Base-by-base conservation (phyloP, 2,888 invertebrate species). In the Hypomecis atomaria region DNA sequence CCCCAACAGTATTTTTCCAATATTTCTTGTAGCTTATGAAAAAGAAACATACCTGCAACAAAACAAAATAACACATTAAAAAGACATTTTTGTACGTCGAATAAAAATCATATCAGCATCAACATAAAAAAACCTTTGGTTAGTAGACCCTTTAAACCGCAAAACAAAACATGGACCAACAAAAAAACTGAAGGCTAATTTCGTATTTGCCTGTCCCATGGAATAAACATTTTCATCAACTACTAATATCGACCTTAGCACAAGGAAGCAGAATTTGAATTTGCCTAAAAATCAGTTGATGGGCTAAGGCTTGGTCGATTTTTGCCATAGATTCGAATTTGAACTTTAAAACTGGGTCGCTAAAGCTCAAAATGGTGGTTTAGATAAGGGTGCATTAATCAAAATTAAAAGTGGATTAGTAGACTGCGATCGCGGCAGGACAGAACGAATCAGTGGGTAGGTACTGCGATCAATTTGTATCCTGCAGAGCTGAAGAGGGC, bases 351-450 rank as follows among this genome's bases (percentile, higher is more conserved):
- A 0, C 7, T 5, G 10, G 6, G 0, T n/a, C 0, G 2, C 67
- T 72, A 71, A 70, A 75, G 57, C 48, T 38, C 33, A 38, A 64
- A 36, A 23, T 8, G 9, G 23, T 47, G 10, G 1, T 9, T 5
- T 37, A 40, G 38, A 9, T 42, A 42, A 43, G 81, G 76, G 75
- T 71, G 78, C 88, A 91, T 91, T 90, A 89, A 91, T 91, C 91
- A 90, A 90, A 90, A 91, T 91, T 91, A 90, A 90, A 91, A 89
- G 84, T 85, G 86, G 87, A 90, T 90, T 90, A 89, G 83, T 80
- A 74, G 73, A 62, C 77, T 73, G 70, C 70, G 73, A 76, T 77
- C 79, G 72, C 56, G 47, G 47, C 38, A 72, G 73, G 73, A 47
- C 7, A 55, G 50, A 50, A 60, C 56, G 56, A 57, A 65, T 57